Conservation (phyloP, 2,797 vertebrate species). For the Halcyon smyrnensis region DNA sequence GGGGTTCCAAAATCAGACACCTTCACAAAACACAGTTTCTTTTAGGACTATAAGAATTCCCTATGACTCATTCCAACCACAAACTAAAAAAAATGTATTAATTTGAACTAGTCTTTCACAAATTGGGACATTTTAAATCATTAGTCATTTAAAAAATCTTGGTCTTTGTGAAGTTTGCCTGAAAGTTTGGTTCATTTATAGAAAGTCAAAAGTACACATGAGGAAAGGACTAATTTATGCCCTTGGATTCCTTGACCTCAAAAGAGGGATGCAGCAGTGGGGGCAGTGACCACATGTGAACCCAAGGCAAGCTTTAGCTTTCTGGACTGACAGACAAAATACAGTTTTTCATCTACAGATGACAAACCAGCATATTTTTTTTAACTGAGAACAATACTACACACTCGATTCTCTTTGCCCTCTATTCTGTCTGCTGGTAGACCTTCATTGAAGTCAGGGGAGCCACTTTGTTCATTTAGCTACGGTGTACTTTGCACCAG, state of each 20-base stretch:
- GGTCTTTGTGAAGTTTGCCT: neutral
- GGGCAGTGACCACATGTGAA: neutral
- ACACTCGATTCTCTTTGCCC: neutral
- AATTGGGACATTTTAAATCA: neutral
- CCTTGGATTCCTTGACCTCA: neutral
- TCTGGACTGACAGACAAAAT: neutral
- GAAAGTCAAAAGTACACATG: neutral
- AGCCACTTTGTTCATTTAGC: neutral
- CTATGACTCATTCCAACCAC: neutral
- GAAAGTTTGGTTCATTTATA: neutral
- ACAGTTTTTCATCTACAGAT: neutral
- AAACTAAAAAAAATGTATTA: neutral
- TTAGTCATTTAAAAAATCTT: neutral
- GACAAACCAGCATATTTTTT: neutral
- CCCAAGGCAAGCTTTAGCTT: neutral
- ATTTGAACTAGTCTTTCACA: neutral
- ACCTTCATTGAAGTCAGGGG: neutral
- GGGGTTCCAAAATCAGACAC: neutral
- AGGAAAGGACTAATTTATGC: neutral
- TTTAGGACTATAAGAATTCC: neutral
- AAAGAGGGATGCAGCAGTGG: neutral
- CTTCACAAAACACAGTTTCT: neutral
- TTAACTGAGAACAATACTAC: neutral
- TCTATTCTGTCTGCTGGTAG: neutral
- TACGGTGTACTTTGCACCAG: neutral